Conservation (phyloP, 35 echinoderm and acorn worm species). For the Anneissia japonica region DNA sequence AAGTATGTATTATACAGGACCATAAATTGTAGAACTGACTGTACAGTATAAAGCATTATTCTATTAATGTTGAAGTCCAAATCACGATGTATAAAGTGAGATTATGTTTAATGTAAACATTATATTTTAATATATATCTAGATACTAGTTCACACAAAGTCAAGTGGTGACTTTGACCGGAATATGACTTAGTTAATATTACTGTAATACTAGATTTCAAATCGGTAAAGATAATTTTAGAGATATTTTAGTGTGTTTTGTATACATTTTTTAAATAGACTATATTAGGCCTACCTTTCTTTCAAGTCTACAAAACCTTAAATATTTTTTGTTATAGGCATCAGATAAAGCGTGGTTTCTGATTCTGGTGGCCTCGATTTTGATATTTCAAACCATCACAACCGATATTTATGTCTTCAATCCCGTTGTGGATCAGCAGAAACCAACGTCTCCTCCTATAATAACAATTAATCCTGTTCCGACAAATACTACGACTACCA, state of each 20-base stretch:
- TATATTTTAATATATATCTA: neutral
- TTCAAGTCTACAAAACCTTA: neutral
- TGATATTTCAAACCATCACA: constrained; percentile 71
- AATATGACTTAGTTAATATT: too few species aligned
- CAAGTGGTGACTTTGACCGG: too few species aligned
- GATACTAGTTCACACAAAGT: neutral
- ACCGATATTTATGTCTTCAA: constrained; percentile 73
- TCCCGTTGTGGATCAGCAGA: neutral
- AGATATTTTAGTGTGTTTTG: neutral
- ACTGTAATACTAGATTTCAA: neutral
- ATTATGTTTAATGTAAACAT: neutral
- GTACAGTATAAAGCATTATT: neutral
- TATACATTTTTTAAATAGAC: neutral
- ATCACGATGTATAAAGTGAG: neutral
- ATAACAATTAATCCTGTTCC: neutral
- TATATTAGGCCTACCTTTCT: neutral
- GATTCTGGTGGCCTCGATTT: constrained; percentile 38
- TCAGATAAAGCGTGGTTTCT: constrained; percentile 61
- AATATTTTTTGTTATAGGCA: constrained; percentile 23
- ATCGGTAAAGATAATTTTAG: neutral
- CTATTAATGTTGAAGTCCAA: too few species aligned
- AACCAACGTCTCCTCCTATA: neutral
- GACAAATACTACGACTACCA: neutral
- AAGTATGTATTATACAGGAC: constrained; percentile 2
- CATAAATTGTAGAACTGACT: neutral